phyloP scores from a whole-genome alignment of 2,888 invertebrate genomes.

The Acleris emargana region DNA sequence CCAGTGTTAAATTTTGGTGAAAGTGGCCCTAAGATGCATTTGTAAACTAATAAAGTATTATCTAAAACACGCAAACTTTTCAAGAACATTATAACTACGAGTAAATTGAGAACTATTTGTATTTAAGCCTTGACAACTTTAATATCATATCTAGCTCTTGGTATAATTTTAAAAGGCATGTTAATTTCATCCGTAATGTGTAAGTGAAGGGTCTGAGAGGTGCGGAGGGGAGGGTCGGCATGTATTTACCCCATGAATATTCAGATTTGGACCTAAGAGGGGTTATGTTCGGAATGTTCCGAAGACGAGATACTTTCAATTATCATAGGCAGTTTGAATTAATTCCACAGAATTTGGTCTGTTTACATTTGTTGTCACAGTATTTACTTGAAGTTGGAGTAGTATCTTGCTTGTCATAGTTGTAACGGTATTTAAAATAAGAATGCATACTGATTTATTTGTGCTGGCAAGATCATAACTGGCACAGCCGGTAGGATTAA shows the following conservation, averaged over 20 bases:
- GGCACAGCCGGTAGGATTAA: too few relatives aligned
- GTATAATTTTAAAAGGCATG: conserved; percentile 27
- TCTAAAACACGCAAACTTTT: too few relatives aligned
- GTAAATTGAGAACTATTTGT: too few relatives aligned
- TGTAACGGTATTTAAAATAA: too few relatives aligned
- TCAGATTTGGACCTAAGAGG: conserved; percentile 1
- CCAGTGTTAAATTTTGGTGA: too few relatives aligned
- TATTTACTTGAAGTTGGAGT: neutral
- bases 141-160: conserved; percentile 6
- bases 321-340: conserved; percentile 2
- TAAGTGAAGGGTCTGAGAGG: conserved; percentile 16
- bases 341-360: neutral
- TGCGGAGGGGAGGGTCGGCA: neutral
- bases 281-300: neutral
- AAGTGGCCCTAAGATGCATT: too few relatives aligned
- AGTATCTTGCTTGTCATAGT: too few relatives aligned
- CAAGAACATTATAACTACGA: too few relatives aligned
- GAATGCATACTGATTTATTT: too few relatives aligned
- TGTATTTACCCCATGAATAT: conserved; percentile 30
- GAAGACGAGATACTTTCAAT: conserved; percentile 13
- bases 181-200: conserved; percentile 30
- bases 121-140: too few relatives aligned
- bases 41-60: too few relatives aligned
- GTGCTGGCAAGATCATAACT: too few relatives aligned
- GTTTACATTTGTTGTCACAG: neutral